Conservation (phyloP, 1,140 invertebrate species). For the Conus betulinus region DNA sequence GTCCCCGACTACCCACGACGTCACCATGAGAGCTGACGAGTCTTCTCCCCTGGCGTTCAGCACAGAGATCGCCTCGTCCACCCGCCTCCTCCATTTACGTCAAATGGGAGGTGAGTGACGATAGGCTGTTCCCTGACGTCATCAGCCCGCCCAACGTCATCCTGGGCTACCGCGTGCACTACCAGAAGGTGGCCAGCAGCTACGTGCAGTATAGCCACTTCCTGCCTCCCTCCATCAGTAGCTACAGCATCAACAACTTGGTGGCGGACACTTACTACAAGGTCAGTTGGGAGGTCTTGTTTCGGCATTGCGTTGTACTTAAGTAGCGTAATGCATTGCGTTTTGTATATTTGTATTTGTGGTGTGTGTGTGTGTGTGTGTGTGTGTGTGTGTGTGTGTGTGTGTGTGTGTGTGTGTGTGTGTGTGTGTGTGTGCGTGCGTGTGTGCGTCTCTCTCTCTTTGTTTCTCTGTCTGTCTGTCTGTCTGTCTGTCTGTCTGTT, state of each 20-base stretch:
- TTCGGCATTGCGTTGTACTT: too few species aligned
- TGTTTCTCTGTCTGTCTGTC: too few species aligned
- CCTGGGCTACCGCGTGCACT: constrained; percentile 50
- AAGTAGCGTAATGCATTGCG: too few species aligned
- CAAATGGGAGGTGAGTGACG: constrained; percentile 46
- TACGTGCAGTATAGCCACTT: constrained; percentile 65
- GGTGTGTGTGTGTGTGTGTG: background rate
- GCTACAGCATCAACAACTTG: constrained; percentile 64
- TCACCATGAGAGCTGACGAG: background rate
- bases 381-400: too few species aligned
- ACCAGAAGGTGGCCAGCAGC: constrained; percentile 64
- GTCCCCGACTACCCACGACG: background rate
- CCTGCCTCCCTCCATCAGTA: constrained; percentile 43
- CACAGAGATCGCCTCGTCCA: constrained; percentile 54
- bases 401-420: too few species aligned
- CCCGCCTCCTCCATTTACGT: constrained; percentile 63
- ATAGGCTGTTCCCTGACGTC: constrained; percentile 17
- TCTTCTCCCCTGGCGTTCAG: constrained; percentile 6
- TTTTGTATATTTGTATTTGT: too few species aligned
- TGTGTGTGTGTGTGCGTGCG: too few species aligned
- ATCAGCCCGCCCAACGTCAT: background rate
- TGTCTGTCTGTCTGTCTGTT: too few species aligned
- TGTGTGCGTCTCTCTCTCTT: too few species aligned
- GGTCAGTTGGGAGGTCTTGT: constrained; percentile 16
- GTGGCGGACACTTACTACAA: constrained; percentile 71